phyloP scores from a whole-genome alignment of 2,888 invertebrate genomes.

The Melieria crassipennis region DNA sequence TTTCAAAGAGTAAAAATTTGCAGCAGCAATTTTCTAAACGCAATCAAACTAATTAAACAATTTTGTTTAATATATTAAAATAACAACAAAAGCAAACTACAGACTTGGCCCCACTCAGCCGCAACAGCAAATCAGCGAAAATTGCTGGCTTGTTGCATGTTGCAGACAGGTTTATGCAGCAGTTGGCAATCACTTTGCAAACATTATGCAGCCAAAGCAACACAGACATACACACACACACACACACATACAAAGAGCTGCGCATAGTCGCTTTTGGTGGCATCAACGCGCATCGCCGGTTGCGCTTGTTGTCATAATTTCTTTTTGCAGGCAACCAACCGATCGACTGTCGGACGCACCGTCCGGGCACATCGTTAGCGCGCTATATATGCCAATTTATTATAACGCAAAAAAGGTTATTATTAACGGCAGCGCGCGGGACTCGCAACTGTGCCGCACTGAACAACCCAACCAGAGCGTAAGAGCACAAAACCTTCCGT shows the following conservation, averaged over 20 bases:
- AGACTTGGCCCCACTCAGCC: not conserved
- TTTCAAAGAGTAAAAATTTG: too few species aligned
- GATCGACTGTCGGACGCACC: not conserved
- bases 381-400: too few species aligned
- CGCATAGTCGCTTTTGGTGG: not conserved
- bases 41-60: not conserved
- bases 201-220: constrained; percentile 1
- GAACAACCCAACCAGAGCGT: too few species aligned
- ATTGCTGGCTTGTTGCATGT: constrained; percentile 9
- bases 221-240: not conserved
- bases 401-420: too few species aligned
- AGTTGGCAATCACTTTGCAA: constrained; percentile 24
- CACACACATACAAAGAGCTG: not conserved
- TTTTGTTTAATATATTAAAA: not conserved
- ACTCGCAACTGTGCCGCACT: too few species aligned
- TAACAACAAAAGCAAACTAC: not conserved
- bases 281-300: constrained; percentile 16
- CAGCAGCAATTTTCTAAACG: too few species aligned
- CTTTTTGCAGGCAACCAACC: constrained; percentile 3
- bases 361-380: too few species aligned
- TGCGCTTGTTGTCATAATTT: constrained; percentile 34
- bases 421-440: too few species aligned
- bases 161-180: constrained; percentile 2
- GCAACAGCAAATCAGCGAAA: not conserved
- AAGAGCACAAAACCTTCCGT: too few species aligned